These are phyloP conservation scores for Urocolius indicus DNA, from an alignment of 2,113 vertebrate species.

Conservation along the genomic window DNA sequence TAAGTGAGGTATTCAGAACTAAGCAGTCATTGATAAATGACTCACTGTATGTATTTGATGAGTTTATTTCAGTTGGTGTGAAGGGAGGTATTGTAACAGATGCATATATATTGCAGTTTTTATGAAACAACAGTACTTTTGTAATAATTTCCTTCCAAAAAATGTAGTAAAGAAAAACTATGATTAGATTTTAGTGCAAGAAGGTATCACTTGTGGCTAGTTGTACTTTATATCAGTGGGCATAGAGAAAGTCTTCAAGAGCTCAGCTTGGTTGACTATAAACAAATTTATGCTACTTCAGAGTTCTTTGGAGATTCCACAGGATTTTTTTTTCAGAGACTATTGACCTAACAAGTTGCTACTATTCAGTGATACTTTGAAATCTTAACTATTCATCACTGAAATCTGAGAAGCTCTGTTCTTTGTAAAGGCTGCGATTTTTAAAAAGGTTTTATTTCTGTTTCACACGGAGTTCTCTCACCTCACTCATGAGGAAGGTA, in stretches of 20 bases:
- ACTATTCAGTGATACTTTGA: background rate
- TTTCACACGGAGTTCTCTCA: background rate
- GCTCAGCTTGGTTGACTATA: background rate
- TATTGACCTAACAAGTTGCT: background rate
- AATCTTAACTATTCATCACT: background rate
- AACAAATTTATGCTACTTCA: background rate
- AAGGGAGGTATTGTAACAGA: background rate
- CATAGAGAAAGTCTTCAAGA: background rate
- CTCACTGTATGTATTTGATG: background rate
- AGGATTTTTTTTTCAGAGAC: background rate
- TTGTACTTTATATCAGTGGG: background rate
- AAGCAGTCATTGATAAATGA: background rate
- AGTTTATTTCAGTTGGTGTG: background rate
- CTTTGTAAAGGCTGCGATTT: background rate
- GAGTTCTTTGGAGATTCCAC: background rate
- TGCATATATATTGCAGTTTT: fast-evolving
- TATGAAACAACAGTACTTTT: background rate
- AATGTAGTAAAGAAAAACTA: background rate
- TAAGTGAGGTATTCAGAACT: background rate
- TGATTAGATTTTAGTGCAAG: background rate
- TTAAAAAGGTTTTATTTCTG: background rate
- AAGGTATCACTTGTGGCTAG: background rate
- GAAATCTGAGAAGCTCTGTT: background rate
- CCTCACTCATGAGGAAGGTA: background rate
- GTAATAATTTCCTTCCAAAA: background rate